Evolutionary conservation across 2,797 vertebrate species (phyloP), one percentile per base, ranked within the genome.

Genomic region (Silurus lanzhouensis): DNA sequence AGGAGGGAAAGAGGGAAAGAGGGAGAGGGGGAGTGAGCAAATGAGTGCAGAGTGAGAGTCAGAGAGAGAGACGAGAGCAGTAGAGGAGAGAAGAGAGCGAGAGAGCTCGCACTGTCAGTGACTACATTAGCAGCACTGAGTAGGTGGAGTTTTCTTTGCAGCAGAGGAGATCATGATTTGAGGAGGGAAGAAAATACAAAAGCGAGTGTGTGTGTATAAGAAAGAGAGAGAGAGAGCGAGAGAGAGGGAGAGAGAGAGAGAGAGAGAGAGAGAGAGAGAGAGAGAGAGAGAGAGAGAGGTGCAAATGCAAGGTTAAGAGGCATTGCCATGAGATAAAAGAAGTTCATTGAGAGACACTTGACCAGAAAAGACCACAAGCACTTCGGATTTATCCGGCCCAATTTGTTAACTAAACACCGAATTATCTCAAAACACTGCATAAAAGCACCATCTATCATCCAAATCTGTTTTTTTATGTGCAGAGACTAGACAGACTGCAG

Each of bases 101-200:
- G 87, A 87, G 87, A 61, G 89, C 87, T 87, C 80, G 89, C 84
- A 89, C 89, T 91, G 92, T 91, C 91, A 90, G 90, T 90, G 90
- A 91, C 90, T 91, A 92, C 92, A 92, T 92, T 91, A 92, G 90
- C 89, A 88, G 89, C 88, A 83, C 83, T 87, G 90, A 90, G 91
- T 89, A 92, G 92, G 92, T 92, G 92, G 91, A 92, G 92, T 92
- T 91, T 91, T 90, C 91, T 89, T 92, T 91, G 90, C 92, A 92
- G 91, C 89, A 91, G 90, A 89, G 86, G 83, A 87, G 89, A 91
- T 91, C 91, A 91, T 92, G 91, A 91, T 91, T 91, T 88, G 87
- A 91, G 66, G 78, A 87, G 78, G 58, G 71, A 31, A 48, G 48
- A 74, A 78, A 90, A 90, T 90, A 86, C 85, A 85, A 91, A 85